Evolutionary conservation across 2,888 invertebrate species (phyloP).

Genomic region (Blastobasis adustella): DNA sequence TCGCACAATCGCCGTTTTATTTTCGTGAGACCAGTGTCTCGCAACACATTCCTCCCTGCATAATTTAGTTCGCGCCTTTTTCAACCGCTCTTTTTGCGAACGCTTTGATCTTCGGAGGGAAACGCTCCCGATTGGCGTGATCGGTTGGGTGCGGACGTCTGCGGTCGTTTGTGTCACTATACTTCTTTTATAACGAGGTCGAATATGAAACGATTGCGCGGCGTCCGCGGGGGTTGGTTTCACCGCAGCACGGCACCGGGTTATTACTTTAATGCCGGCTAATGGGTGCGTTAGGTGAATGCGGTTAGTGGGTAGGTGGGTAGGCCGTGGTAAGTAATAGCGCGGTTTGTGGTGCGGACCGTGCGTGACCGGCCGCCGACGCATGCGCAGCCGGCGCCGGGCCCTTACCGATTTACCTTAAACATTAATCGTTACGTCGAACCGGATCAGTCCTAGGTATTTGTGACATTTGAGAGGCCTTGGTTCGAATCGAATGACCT

Average conservation of each 20-base stretch:
- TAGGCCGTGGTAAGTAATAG: slow-evolving; percentile 48
- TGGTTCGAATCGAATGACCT: not conserved
- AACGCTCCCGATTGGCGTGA: not conserved
- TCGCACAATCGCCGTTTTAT: slow-evolving; percentile 57
- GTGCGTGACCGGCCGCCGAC: slow-evolving; percentile 40
- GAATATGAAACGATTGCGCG: slow-evolving; percentile 23
- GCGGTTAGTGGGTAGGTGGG: slow-evolving; percentile 45
- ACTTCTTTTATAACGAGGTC: slow-evolving; percentile 16
- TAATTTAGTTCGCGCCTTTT: slow-evolving; percentile 52
- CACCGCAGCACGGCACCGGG: slow-evolving; percentile 29
- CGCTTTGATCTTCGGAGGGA: slow-evolving; percentile 36
- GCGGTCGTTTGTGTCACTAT: slow-evolving; percentile 17
- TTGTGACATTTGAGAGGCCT: slow-evolving; percentile 37
- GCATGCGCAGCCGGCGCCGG: slow-evolving; percentile 31
- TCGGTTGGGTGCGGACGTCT: slow-evolving; percentile 15
- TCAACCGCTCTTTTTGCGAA: slow-evolving; percentile 28
- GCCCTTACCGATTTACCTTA: slow-evolving; percentile 46
- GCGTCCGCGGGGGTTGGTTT: slow-evolving; percentile 21
- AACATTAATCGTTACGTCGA: slow-evolving; percentile 46
- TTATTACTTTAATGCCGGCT: slow-evolving; percentile 59
- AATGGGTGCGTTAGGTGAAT: slow-evolving; percentile 43
- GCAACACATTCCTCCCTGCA: slow-evolving; percentile 46
- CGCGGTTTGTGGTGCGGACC: slow-evolving; percentile 41
- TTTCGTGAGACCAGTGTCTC: slow-evolving; percentile 56
- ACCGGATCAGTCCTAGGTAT: slow-evolving; percentile 40